Percentiles rank a stretch among this genome's conserved stretches.
phyloP scores from a whole-genome alignment of 30 jellyfish, hydroid and myxozoan genomes.

The Turritopsis dohrnii region DNA sequence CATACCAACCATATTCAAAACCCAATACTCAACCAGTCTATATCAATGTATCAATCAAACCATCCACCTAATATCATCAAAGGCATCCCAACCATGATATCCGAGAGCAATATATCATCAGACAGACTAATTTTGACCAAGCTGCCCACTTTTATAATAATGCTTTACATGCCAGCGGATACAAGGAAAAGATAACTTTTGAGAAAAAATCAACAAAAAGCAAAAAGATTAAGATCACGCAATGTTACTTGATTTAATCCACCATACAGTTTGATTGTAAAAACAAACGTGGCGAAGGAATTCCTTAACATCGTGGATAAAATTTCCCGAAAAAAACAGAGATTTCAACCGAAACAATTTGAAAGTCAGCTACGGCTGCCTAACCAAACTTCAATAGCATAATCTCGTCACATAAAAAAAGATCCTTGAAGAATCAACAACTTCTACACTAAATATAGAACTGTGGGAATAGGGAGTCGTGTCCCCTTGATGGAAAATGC shows the following conservation, averaged over 20 bases:
- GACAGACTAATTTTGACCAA: background rate
- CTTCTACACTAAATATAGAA: no score
- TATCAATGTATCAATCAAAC: background rate
- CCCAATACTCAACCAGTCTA: background rate
- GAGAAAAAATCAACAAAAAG: background rate
- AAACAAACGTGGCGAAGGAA: background rate
- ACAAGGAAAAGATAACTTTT: background rate
- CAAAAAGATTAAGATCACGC: background rate
- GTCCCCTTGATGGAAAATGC: no score
- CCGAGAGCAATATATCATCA: background rate
- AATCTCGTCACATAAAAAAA: no score
- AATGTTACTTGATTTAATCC: background rate
- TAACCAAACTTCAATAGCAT: no score
- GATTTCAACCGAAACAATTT: background rate
- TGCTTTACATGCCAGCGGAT: slow-evolving; percentile 1
- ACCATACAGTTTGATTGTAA: no score
- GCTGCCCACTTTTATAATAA: background rate
- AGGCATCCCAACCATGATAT: background rate
- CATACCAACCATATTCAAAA: slow-evolving; percentile 7
- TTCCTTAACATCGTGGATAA: background rate
- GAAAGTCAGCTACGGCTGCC: slow-evolving; percentile 1
- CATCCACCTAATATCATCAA: slow-evolving; percentile 5
- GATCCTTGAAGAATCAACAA: no score
- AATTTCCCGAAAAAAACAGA: background rate
- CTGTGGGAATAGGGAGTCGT: no score